Evolutionary conservation across 2,113 vertebrate genomes (phyloP), one percentile per base, ranked within the genome.

Genomic region (Scopus umbretta): DNA sequence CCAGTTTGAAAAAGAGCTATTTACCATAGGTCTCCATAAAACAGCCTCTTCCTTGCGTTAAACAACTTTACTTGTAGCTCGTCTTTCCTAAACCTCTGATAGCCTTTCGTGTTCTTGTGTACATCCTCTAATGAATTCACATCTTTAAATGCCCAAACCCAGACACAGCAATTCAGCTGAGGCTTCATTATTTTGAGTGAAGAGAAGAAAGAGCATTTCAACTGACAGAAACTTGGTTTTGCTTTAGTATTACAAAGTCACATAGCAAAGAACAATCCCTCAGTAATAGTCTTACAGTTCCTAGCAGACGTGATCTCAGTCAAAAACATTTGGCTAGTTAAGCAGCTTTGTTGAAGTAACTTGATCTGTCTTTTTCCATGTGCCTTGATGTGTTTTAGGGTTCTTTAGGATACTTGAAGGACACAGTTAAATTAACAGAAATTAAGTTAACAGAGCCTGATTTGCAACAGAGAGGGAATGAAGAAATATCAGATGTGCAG

Each of bases 351-450:
- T 47, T 81, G 56, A 84, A 40, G 59, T 47, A 94, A 86, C 26
- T 63, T 40, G 5, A 86, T 49, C 36, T 76, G 53, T 15, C 18
- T 91, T 89, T 78, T 87, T 71, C 68, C 86, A 81, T 11, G 17
- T 22, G 34, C 47, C 61, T 76, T 92, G 43, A 86, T 42, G 17
- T 0, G 1, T 63, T 86, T 71, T 52, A 87, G 47, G 4, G 36
- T 80, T 72, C 53, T 92, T 95, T 61, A 76, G 62, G 36, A 80
- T 58, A 67, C 32, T 72, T 68, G 22, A 83, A 92, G 50, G 59
- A 94, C 62, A 86, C 13, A 83, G 67, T 80, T 92, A 90, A 93
- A 93, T 83, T 88, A 93, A 86, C 29, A 82, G 38, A 95, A 95
- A 92, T 88, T 82, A 94, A 94, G 47, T 86, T 95, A 86, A 82